Evolutionary conservation across 2,113 vertebrate genomes (phyloP).

Genomic region (Hirundichthys speculiger): DNA sequence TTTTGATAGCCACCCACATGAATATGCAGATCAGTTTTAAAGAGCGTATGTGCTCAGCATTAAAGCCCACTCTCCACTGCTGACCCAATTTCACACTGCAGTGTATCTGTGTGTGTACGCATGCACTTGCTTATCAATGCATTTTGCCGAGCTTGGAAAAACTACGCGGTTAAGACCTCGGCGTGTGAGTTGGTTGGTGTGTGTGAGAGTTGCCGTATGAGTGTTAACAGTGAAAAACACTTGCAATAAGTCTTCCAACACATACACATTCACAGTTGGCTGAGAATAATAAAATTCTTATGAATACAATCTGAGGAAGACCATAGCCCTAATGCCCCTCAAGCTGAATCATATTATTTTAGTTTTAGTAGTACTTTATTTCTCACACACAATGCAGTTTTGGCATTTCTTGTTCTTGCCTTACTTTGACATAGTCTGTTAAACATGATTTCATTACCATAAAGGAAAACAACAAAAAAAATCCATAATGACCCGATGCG

Average conservation of each 20-base stretch:
- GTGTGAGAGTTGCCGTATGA: slow-evolving; percentile 19
- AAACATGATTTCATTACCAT: background rate
- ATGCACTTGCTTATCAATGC: slow-evolving; percentile 69
- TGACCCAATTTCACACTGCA: slow-evolving; percentile 81
- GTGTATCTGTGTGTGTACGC: slow-evolving; percentile 47
- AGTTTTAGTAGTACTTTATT: slow-evolving; percentile 1
- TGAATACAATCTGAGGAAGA: slow-evolving; percentile 42
- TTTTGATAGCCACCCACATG: slow-evolving; percentile 81
- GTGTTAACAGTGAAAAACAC: slow-evolving; percentile 43
- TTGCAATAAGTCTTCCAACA: slow-evolving; percentile 38
- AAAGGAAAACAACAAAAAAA: background rate
- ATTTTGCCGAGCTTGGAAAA: slow-evolving; percentile 63
- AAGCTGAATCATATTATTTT: slow-evolving; percentile 4
- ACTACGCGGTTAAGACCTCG: slow-evolving; percentile 44
- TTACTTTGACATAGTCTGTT: slow-evolving; percentile 8
- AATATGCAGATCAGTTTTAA: slow-evolving; percentile 81
- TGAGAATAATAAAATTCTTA: slow-evolving; percentile 28
- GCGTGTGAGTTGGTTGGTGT: slow-evolving; percentile 39
- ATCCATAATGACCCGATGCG: too few relatives aligned
- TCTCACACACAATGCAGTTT: background rate
- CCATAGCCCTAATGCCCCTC: slow-evolving; percentile 4
- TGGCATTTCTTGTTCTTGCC: background rate
- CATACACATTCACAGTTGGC: slow-evolving; percentile 21
- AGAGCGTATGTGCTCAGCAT: slow-evolving; percentile 80
- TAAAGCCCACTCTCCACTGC: slow-evolving; percentile 79